phyloP scores from a whole-genome alignment of 2,888 invertebrate species.

The Ctenicera cuprea region DNA sequence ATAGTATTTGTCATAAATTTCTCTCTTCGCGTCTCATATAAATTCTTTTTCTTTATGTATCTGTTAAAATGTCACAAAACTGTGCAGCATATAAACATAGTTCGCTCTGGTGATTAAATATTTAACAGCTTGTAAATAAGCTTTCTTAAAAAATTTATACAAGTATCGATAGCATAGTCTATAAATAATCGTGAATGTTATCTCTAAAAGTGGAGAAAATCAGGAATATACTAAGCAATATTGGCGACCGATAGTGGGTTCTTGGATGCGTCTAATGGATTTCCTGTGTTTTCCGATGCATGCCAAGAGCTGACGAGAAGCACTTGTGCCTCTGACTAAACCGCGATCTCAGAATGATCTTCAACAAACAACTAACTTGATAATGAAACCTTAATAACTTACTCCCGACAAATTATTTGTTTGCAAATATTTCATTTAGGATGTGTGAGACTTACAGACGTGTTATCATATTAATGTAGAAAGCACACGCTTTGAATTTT shows the following conservation, averaged over 20 bases:
- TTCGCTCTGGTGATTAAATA: background rate
- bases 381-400: conserved; percentile 69
- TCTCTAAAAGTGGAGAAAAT: conserved; percentile 48
- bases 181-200: conserved; percentile 36
- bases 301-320: conserved; percentile 66
- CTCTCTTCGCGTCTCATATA: no score
- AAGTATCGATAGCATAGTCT: background rate
- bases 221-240: conserved; percentile 56
- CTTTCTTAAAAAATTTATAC: conserved; percentile 14
- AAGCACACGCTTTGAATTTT: no score
- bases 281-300: conserved; percentile 70
- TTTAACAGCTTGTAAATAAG: conserved; percentile 8
- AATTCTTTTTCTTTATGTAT: no score
- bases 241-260: conserved; percentile 61
- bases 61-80: no score
- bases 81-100: no score
- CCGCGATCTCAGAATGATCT: conserved; percentile 64
- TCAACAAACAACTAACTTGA: conserved; percentile 68
- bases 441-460: background rate
- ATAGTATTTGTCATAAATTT: no score
- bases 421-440: conserved; percentile 1
- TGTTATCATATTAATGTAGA: background rate
- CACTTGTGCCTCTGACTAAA: conserved; percentile 60
- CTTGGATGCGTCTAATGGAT: conserved; percentile 71
- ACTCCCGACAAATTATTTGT: conserved; percentile 58